Base-by-base conservation (phyloP, 2,888 invertebrate species). In the Notodonta ziczac region DNA sequence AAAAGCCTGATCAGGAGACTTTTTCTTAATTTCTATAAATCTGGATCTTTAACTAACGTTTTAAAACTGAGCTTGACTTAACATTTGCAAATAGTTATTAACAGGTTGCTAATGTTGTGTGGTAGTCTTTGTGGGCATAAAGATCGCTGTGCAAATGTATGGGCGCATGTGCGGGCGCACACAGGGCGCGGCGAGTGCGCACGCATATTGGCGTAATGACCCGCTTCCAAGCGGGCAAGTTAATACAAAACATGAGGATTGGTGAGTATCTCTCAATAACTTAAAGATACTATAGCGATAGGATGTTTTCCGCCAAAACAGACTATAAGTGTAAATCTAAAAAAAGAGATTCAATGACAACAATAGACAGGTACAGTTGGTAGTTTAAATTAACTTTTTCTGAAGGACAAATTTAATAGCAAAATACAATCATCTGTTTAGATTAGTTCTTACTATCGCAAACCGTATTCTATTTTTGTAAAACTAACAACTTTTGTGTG, bases 321-420 rank as follows among this genome's bases (percentile, higher is more conserved):
- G 44, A 44, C 2, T 44, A 12, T 24, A 24, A 24, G 24, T 24
- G 24, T 24, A 46, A n/a, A 46, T 6, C n/a, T n/a, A 46, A 46
- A 44, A 10, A 12, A 46, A 13, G 42, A 46, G 5, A 2, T n/a
- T 46, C n/a, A 13, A n/a, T 2, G 9, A 9, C n/a, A 50, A 54
- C 39, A 39, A 39, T 14, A 10, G 13, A 35, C 16, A 16, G 16
- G 5, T 54, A 14, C 14, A n/a, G 14, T 32, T 14, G n/a, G 39
- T 6, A 14, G 10, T 39, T 39, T 39, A 54, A 54, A 54, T 54
- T 54, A 54, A 54, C 54, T 54, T 54, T 54, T 54, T 54, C 39
- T 14, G 10, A 54, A 54, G 24, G 52, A 13, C 39, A 35, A 39
- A 54, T 54, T 54, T n/a, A 54, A 39, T 39, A 39, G n/a, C 14